These are phyloP conservation scores for Hydractinia symbiolongicarpus DNA, from an alignment of 30 jellyfish, hydroid and myxozoan genomes.

Conservation along the genomic window DNA sequence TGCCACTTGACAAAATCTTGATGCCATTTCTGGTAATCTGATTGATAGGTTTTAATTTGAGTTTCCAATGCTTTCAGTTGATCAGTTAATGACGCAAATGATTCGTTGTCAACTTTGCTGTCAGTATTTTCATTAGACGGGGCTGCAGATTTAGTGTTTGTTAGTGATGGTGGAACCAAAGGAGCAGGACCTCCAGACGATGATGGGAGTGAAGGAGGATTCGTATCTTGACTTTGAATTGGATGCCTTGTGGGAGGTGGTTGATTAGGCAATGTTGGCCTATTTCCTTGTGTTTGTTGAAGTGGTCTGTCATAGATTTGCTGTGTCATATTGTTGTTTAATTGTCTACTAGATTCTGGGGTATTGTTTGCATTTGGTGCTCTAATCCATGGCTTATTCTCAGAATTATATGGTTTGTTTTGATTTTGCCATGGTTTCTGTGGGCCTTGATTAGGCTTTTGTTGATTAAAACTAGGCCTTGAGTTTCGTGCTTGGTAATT, in stretches of 20 bases:
- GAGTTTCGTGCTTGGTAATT: background rate
- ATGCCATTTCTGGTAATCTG: constrained; percentile 86
- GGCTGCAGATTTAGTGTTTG: background rate
- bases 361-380: background rate
- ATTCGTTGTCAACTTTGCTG: constrained; percentile 28
- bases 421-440: background rate
- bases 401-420: background rate
- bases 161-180: background rate
- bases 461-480: constrained; percentile 12
- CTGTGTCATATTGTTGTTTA: constrained; percentile 14
- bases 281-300: constrained; percentile 9
- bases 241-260: constrained; percentile 29
- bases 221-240: background rate
- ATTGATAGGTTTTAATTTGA: constrained; percentile 73
- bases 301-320: constrained; percentile 22
- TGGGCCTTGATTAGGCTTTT: background rate
- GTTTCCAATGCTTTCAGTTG: constrained; percentile 53
- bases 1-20: constrained; percentile 75
- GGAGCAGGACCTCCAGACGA: background rate
- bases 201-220: background rate
- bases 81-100: constrained; percentile 21
- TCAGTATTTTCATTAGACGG: background rate
- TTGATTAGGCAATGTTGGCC: constrained; percentile 25
- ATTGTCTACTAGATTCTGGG: constrained; percentile 14
- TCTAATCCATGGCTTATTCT: constrained; percentile 8